Evolutionary conservation across 2,113 vertebrate species (phyloP).

Genomic region (Suricata suricatta): DNA sequence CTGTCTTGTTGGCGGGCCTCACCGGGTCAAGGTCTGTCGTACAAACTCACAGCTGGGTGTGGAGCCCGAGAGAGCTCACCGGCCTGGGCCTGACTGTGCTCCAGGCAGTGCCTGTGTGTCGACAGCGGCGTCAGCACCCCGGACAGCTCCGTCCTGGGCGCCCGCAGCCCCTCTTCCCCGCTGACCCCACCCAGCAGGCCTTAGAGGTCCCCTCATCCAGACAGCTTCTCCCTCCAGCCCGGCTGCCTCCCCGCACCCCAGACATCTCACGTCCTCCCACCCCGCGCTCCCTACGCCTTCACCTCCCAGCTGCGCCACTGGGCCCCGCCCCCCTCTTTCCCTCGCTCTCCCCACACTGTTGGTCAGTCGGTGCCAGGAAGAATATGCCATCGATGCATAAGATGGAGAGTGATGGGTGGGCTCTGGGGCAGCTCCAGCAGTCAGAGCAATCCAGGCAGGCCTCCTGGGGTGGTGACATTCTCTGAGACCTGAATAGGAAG

Average conservation of each 20-base stretch:
- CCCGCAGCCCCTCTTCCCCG: no score
- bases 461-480: background rate
- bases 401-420: background rate
- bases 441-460: background rate
- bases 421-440: background rate
- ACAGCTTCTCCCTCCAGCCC: background rate
- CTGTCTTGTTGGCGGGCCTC: background rate
- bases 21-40: background rate
- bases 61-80: background rate
- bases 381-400: background rate
- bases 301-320: fast-evolving
- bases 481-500: background rate
- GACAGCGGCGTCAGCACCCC: background rate
- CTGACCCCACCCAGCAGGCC: background rate
- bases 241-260: background rate
- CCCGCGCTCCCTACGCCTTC: background rate
- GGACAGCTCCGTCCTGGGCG: background rate
- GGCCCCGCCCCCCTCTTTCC: background rate
- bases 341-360: fast-evolving
- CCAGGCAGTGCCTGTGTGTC: fast-evolving
- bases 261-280: background rate
- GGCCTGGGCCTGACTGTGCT: background rate
- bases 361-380: background rate
- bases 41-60: background rate
- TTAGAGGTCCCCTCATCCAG: background rate